Evolutionary conservation across 2,113 vertebrate genomes (phyloP).

Genomic region (Pandion haliaetus): DNA sequence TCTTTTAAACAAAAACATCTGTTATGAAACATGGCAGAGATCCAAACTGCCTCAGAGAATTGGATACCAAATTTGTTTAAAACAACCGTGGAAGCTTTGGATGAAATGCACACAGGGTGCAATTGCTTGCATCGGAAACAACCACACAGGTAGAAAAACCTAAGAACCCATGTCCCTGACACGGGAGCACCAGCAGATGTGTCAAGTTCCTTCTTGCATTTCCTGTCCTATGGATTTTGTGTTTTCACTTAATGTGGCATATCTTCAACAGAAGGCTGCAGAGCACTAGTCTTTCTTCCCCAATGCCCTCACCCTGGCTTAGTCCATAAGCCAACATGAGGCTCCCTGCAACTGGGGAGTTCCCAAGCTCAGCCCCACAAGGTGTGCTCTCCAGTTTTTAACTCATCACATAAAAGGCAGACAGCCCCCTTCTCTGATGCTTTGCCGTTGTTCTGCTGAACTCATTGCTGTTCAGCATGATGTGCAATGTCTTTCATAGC

Average conservation of each 20-base stretch:
- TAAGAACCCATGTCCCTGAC: not conserved
- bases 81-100: not conserved
- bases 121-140: not conserved
- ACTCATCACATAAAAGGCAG: not conserved
- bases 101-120: not conserved
- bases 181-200: not conserved
- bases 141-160: not conserved
- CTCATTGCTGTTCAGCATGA: not conserved
- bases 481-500: not conserved
- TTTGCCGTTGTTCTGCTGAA: not conserved
- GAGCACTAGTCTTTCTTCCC: not conserved
- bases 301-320: not conserved
- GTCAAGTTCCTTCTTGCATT: not conserved
- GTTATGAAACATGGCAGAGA: slow-evolving; percentile 1
- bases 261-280: not conserved
- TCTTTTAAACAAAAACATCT: not conserved
- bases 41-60: not conserved
- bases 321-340: not conserved
- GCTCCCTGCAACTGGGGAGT: not conserved
- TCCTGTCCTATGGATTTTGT: not conserved
- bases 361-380: not conserved
- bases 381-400: not conserved
- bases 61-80: not conserved
- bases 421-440: not conserved
- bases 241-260: not conserved